A percentile compares a stretch with the other conserved stretches of the same genome.
phyloP scores from a whole-genome alignment of 2,113 vertebrate species.

The Rissa tridactyla region DNA sequence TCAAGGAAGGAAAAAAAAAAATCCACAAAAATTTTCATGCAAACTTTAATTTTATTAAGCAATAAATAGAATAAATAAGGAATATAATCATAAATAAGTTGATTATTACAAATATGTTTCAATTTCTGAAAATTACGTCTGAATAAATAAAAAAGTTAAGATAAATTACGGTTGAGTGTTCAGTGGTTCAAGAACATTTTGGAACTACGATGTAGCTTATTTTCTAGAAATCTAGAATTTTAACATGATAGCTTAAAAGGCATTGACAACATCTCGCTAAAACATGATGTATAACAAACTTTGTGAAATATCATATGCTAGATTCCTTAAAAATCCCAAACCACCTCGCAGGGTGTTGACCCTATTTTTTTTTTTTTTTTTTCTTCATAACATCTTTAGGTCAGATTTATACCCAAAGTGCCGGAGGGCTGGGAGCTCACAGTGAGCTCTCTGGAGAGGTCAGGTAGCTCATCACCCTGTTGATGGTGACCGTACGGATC shows the following conservation, averaged over 20 bases:
- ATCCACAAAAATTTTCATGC: background rate
- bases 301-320: rapidly evolving
- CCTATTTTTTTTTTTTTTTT: too few relatives aligned
- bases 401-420: background rate
- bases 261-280: background rate
- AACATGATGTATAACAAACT: background rate
- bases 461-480: constrained; percentile 79
- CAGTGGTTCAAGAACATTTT: background rate
- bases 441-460: background rate
- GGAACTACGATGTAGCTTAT: background rate
- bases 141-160: constrained; percentile 23
- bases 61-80: constrained; percentile 61
- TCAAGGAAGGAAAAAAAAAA: background rate
- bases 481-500: constrained; percentile 80
- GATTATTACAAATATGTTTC: constrained; percentile 10
- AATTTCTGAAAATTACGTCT: background rate
- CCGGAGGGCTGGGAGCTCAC: background rate
- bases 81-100: constrained; percentile 60
- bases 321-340: background rate
- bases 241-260: background rate
- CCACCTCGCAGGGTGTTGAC: background rate
- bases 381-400: background rate
- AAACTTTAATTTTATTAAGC: constrained; percentile 28
- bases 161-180: background rate
- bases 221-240: background rate